These are phyloP conservation scores for Felis chaus DNA, from an alignment of 2,113 vertebrate genomes.

Conservation along the genomic window DNA sequence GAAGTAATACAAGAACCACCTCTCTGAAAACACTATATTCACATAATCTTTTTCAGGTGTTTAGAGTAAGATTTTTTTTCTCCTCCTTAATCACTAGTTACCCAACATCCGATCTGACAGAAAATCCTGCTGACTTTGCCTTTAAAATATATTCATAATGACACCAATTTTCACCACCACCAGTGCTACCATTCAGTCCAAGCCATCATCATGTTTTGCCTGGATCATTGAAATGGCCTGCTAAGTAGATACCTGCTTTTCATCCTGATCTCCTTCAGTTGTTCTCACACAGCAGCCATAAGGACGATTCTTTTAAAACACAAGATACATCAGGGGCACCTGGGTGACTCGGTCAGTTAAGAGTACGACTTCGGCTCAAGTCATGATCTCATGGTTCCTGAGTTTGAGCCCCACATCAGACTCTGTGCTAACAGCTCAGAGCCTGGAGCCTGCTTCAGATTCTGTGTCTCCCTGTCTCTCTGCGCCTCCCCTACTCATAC, in stretches of 20 bases:
- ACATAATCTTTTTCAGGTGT: neutral
- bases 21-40: neutral
- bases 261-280: neutral
- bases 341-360: too few species aligned
- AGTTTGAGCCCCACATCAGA: too few species aligned
- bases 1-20: neutral
- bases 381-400: too few species aligned
- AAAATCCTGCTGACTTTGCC: neutral
- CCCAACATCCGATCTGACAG: neutral
- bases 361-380: too few species aligned
- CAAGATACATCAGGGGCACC: neutral
- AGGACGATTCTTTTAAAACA: neutral
- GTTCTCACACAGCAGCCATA: neutral
- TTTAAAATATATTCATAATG: conserved; percentile 35
- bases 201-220: neutral
- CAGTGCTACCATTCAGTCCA: neutral
- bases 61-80: neutral
- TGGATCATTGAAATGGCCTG: neutral
- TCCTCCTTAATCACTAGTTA: neutral
- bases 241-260: neutral
- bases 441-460: too few species aligned
- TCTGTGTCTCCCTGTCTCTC: too few species aligned
- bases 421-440: too few species aligned
- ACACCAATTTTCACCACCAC: neutral
- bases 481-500: too few species aligned